These are phyloP conservation scores for Ageneiosus marmoratus DNA, from an alignment of 2,113 vertebrate species.

Conservation along the genomic window DNA sequence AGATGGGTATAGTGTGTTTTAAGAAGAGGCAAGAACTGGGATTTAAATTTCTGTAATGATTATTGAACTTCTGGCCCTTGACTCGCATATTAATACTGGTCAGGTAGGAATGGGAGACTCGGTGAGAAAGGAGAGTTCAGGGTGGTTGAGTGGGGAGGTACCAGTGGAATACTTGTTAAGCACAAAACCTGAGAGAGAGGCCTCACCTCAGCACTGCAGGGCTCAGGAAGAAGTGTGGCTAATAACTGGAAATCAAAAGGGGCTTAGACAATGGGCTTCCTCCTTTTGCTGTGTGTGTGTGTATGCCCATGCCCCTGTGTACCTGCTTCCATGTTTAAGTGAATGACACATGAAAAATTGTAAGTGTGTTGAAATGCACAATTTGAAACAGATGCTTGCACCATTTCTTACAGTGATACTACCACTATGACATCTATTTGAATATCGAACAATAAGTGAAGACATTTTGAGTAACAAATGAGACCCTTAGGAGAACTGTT, in stretches of 20 bases:
- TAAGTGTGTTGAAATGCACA: slow-evolving; percentile 57
- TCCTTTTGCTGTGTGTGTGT: slow-evolving; percentile 22
- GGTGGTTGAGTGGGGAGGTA: background rate
- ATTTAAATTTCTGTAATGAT: slow-evolving; percentile 62
- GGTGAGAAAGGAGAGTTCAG: slow-evolving; percentile 1
- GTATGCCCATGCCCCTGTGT: slow-evolving; percentile 17
- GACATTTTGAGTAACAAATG: slow-evolving; percentile 69
- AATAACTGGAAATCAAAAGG: slow-evolving; percentile 12
- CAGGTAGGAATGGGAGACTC: slow-evolving; percentile 33
- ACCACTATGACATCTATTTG: slow-evolving; percentile 50
- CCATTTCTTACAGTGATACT: slow-evolving; percentile 40
- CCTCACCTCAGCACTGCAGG: slow-evolving; percentile 25
- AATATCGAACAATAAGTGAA: slow-evolving; percentile 71
- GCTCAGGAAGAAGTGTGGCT: slow-evolving; percentile 18
- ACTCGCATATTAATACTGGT: slow-evolving; percentile 56
- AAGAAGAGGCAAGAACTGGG: slow-evolving; percentile 55
- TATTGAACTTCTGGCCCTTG: slow-evolving; percentile 56
- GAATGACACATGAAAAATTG: slow-evolving; percentile 43
- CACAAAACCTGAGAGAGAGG: slow-evolving; percentile 50
- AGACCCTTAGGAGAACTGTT: slow-evolving; percentile 67
- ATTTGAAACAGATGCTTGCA: slow-evolving; percentile 50
- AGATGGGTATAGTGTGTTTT: slow-evolving; percentile 61
- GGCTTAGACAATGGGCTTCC: slow-evolving; percentile 43
- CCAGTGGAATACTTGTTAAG: slow-evolving; percentile 29
- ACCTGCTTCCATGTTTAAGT: slow-evolving; percentile 20